These are phyloP conservation scores for Pedicia rivosa DNA, from an alignment of 2,888 invertebrate genomes.

Conservation along the genomic window DNA sequence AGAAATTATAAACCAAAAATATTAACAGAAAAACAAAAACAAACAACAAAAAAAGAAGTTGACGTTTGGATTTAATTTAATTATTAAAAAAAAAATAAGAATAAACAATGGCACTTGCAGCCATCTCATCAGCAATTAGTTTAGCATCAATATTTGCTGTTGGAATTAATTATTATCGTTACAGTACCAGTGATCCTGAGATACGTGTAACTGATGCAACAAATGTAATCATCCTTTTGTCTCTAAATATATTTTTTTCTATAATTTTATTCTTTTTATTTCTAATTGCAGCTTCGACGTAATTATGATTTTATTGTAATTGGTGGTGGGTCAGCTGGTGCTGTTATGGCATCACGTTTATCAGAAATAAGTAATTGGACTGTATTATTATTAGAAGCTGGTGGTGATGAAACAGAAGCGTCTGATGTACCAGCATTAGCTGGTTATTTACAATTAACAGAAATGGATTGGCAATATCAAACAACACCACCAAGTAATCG, in stretches of 20 bases:
- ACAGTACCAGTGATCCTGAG: constrained; percentile 70
- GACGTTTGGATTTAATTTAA: constrained; percentile 46
- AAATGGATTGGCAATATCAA: constrained; percentile 85
- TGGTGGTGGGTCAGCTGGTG: constrained; percentile 80
- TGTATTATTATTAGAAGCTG: constrained; percentile 70
- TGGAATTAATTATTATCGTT: constrained; percentile 64
- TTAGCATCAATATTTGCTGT: constrained; percentile 68
- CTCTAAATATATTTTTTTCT: too few species aligned
- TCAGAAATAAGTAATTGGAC: constrained; percentile 71
- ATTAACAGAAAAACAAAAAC: constrained; percentile 34
- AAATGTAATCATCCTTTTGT: constrained; percentile 42
- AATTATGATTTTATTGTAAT: constrained; percentile 78
- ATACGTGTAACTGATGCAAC: constrained; percentile 53
- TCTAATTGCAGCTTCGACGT: constrained; percentile 46
- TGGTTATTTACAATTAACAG: constrained; percentile 69
- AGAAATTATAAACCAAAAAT: constrained; percentile 59
- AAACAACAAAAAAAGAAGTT: constrained; percentile 30
- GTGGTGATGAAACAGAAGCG: constrained; percentile 76
- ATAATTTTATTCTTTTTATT: too few species aligned
- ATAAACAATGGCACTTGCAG: constrained; percentile 34
- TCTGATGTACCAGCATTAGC: constrained; percentile 76
- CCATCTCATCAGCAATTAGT: constrained; percentile 48
- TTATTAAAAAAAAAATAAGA: not conserved
- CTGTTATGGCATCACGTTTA: constrained; percentile 70
- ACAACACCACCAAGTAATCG: constrained; percentile 62